Base-by-base conservation (phyloP, 2,797 vertebrate genomes). In the Erpetoichthys calabaricus region DNA sequence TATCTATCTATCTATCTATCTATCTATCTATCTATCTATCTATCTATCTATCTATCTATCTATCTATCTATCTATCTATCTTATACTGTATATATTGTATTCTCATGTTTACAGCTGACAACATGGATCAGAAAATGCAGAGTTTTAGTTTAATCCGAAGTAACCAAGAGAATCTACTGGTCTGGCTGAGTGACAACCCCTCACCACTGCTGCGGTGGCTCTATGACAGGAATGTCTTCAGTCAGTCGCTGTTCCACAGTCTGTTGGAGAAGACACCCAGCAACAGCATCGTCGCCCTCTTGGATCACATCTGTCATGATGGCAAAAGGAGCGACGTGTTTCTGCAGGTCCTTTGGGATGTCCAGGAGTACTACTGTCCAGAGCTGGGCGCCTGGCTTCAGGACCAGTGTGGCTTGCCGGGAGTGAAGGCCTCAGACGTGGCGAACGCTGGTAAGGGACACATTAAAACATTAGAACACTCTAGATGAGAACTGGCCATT, bases 311-410 rank as follows among this genome's bases (percentile, higher is more conserved):
- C 55, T 70, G 72, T 44, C 43, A 66, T 54, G 61, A 60, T 1
- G 75, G 75, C 49, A 63, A 67, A 6, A 63, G 63, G 44, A 78
- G 78, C 61, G 55, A 46, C 4, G 59, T 9, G n/a, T 81, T 83
- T 63, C 65, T 84, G 50, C 57, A 63, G 57, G 77, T 76, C 42
- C 67, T 85, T 56, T 56, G 42, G 44, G 67, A 80, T 10, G 75
- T 83, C 57, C 70, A 80, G 57, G 79, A 80, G 57, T 74, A 72
- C 57, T 82, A 83, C 57, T 63, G 75, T 44, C 59, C 59, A 6
- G 77, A 81, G 45, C 65, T 83, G 56, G 78, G 80, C 43, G 45
- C 56, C 5, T 82, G 82, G 82, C 63, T 79, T 45, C 62, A 72
- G 55, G 66, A 8, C 47, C 66, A 75, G 25, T 0, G 60, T 47